phyloP scores from a whole-genome alignment of 2,797 vertebrate genomes.

The Pseudochaenichthys georgianus region DNA sequence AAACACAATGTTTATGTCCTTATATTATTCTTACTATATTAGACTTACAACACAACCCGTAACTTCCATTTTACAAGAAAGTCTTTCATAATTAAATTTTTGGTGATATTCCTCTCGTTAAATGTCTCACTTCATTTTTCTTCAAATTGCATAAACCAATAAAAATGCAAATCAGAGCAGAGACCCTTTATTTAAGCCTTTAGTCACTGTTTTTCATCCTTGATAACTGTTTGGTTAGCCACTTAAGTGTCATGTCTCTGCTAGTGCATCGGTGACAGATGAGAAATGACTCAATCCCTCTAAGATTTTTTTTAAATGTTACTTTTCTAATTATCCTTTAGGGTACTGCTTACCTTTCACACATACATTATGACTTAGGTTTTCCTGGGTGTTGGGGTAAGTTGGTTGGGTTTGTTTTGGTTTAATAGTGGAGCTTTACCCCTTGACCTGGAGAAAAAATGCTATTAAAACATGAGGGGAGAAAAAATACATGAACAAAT shows the following conservation, averaged over 20 bases:
- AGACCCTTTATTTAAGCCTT: conserved; percentile 34
- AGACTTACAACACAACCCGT: not conserved
- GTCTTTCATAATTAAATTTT: conserved; percentile 20
- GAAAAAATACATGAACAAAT: too few relatives aligned
- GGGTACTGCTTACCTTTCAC: conserved; percentile 5
- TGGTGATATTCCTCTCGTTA: conserved; percentile 18
- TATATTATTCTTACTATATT: not conserved
- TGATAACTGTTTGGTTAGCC: conserved; percentile 32
- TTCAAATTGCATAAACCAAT: conserved; percentile 43
- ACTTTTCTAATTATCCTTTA: conserved; percentile 11
- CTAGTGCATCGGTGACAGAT: conserved; percentile 20
- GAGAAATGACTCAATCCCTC: conserved; percentile 17
- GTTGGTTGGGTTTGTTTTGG: not conserved
- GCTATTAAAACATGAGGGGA: too few relatives aligned
- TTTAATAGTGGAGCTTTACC: not conserved
- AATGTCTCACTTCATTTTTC: conserved; percentile 37
- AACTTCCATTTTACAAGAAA: conserved; percentile 2
- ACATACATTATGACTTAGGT: conserved; percentile 6
- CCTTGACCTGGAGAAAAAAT: not conserved
- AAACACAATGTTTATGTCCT: not conserved
- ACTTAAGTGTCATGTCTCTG: conserved; percentile 18
- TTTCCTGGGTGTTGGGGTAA: not conserved
- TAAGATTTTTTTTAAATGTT: conserved; percentile 18
- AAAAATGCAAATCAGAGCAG: conserved; percentile 37
- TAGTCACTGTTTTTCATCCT: conserved; percentile 10